Evolutionary conservation across 1,140 invertebrate species (phyloP).

Genomic region (Neodiprion lecontei): DNA sequence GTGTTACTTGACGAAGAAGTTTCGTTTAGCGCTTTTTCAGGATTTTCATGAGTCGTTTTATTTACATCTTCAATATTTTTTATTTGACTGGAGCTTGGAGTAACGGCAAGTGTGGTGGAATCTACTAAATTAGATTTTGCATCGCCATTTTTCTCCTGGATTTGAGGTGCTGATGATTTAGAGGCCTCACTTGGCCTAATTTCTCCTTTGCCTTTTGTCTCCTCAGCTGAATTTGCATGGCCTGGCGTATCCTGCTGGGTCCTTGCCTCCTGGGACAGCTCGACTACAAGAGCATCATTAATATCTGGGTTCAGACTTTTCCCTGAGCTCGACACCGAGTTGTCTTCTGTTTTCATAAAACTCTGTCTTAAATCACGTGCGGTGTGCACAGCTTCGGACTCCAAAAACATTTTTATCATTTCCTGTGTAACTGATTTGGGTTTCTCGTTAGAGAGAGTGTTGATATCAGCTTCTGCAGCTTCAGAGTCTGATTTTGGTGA

Average conservation of each 20-base stretch:
- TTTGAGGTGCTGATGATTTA: too few species aligned
- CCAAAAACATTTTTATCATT: neutral
- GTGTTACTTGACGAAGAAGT: neutral
- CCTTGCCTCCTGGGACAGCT: too few species aligned
- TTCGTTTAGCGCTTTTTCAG: neutral
- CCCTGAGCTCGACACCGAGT: neutral
- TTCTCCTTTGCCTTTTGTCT: slow-evolving; percentile 53
- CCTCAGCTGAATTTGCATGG: slow-evolving; percentile 60
- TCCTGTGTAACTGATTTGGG: neutral
- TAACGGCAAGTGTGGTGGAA: neutral
- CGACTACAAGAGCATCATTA: slow-evolving; percentile 16
- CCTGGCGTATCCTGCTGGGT: slow-evolving; percentile 38
- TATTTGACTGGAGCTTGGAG: neutral
- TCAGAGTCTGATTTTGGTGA: neutral
- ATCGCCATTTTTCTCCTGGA: too few species aligned
- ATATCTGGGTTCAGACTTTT: slow-evolving; percentile 6
- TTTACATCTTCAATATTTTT: neutral
- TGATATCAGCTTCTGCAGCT: neutral
- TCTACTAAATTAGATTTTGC: too few species aligned
- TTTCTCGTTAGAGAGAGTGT: neutral
- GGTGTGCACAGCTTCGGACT: neutral
- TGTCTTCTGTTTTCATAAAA: neutral
- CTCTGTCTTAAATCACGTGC: neutral
- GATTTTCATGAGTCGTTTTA: neutral
- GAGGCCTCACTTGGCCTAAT: too few species aligned